Percentiles rank a stretch among this genome's conserved stretches.
phyloP scores from a whole-genome alignment of 2,888 invertebrate genomes.

The Parochlus steinenii region DNA sequence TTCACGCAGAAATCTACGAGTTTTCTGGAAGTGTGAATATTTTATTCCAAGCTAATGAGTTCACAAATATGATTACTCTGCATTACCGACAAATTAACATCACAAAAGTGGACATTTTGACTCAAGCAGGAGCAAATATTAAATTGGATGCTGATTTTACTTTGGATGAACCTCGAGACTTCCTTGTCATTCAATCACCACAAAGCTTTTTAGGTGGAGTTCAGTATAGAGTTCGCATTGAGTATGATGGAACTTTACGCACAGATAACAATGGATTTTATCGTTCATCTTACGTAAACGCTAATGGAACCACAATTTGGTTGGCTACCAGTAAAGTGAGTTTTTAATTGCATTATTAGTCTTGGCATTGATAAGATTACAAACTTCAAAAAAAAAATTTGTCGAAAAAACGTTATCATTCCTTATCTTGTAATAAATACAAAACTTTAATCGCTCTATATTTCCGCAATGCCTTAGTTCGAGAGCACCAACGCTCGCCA shows the following conservation, averaged over 20 bases:
- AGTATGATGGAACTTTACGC: conserved; percentile 3
- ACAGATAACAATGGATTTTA: conserved; percentile 6
- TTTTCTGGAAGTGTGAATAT: conserved; percentile 32
- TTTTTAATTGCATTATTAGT: too few species aligned
- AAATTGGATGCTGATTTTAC: not conserved
- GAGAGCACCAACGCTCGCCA: conserved; percentile 40
- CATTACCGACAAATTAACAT: conserved; percentile 37
- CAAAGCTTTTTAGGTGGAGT: not conserved
- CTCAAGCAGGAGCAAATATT: not conserved
- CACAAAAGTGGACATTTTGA: not conserved
- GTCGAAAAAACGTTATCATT: too few species aligned
- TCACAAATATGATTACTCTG: conserved; percentile 35
- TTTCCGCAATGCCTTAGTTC: conserved; percentile 43
- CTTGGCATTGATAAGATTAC: too few species aligned
- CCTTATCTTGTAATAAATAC: too few species aligned
- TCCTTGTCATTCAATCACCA: not conserved
- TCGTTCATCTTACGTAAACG: not conserved
- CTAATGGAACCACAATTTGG: not conserved
- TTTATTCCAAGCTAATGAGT: conserved; percentile 30
- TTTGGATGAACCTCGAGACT: not conserved
- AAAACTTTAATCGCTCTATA: too few species aligned
- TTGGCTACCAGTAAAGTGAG: too few species aligned
- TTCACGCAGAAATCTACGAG: conserved; percentile 20
- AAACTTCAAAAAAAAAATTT: too few species aligned
- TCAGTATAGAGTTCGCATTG: not conserved